Evolutionary conservation across 2,888 invertebrate species (phyloP), one percentile per base, ranked within the genome.

Genomic region (Helobdella robusta): DNA sequence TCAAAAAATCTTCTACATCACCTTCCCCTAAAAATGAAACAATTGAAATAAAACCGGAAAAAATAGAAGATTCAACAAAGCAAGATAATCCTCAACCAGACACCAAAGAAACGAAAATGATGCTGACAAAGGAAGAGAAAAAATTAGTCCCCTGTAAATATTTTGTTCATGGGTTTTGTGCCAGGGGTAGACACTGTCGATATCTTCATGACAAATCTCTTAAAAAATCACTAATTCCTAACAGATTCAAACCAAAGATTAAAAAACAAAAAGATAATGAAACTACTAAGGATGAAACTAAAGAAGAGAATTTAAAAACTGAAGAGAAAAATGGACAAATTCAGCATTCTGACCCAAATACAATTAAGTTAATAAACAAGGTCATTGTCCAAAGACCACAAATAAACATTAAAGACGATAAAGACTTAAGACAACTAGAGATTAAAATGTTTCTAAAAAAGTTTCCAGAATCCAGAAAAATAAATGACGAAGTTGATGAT

Each of bases 381-480:
- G n/a, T n/a, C n/a, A n/a, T n/a, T n/a, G n/a, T n/a, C n/a, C n/a
- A n/a, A n/a, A n/a, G n/a, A n/a, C n/a, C n/a, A n/a, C n/a, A n/a
- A n/a, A n/a, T n/a, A n/a, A n/a, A n/a, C n/a, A n/a, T 68, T 23
- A 72, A 73, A 20, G 70, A 72, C 32, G 34, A 71, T 1, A 56
- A 66, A n/a, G 68, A 73, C 20, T 59, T 75, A 34, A 68, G 75
- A 59, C 67, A 70, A 8, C 72, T 72, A 4, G 77, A 77, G 66
- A 71, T 76, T 28, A 68, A 69, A 2, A 72, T 72, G 60, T 67
- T 77, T 58, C 73, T 74, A 66, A 73, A 75, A 52, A 68, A 76
- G 66, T 75, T 75, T 66, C 73, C 75, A 4, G 65, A 66, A 18
- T 73, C 72, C 28, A 70, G 70, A 28, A 59, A 73, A 35, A 67